Evolutionary conservation across 2,888 invertebrate species (phyloP).

Genomic region (Folsomia manolachei): DNA sequence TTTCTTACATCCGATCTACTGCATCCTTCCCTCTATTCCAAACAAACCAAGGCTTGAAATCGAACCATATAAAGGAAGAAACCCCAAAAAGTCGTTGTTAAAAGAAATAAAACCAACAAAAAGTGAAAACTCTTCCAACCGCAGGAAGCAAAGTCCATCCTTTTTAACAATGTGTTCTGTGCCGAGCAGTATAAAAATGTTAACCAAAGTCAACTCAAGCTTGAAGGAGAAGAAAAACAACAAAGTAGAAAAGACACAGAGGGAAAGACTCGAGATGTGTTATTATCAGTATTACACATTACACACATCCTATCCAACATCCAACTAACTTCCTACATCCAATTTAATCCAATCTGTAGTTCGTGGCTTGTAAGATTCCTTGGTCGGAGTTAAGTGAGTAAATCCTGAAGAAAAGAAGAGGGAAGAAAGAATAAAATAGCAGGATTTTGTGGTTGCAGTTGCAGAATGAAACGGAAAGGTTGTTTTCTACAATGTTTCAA

Average conservation of each 20-base stretch:
- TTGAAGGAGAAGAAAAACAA: background rate
- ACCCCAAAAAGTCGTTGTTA: slow-evolving; percentile 2
- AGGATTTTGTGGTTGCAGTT: no score
- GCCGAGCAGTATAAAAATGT: background rate
- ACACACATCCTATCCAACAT: slow-evolving; percentile 7
- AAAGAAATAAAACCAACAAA: slow-evolving; percentile 5
- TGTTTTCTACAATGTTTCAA: no score
- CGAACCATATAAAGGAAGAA: background rate
- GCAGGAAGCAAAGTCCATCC: background rate
- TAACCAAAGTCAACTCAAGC: slow-evolving; percentile 19
- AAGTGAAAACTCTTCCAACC: slow-evolving; percentile 6
- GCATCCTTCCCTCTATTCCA: background rate
- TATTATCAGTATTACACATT: slow-evolving; percentile 17
- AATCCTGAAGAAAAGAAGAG: background rate
- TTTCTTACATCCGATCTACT: background rate
- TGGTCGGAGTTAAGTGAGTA: background rate
- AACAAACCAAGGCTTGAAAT: background rate
- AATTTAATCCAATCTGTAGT: slow-evolving; percentile 12
- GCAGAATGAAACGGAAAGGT: no score
- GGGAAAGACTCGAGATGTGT: slow-evolving; percentile 5
- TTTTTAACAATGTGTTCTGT: background rate
- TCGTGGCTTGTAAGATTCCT: no score
- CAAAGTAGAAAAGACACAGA: slow-evolving; percentile 1
- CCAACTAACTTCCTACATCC: slow-evolving; percentile 9
- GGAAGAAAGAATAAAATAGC: background rate